Percentiles rank a stretch among this genome's conserved stretches.
phyloP scores from a whole-genome alignment of 1,140 invertebrate species.

The Polypedilum vanderplanki region DNA sequence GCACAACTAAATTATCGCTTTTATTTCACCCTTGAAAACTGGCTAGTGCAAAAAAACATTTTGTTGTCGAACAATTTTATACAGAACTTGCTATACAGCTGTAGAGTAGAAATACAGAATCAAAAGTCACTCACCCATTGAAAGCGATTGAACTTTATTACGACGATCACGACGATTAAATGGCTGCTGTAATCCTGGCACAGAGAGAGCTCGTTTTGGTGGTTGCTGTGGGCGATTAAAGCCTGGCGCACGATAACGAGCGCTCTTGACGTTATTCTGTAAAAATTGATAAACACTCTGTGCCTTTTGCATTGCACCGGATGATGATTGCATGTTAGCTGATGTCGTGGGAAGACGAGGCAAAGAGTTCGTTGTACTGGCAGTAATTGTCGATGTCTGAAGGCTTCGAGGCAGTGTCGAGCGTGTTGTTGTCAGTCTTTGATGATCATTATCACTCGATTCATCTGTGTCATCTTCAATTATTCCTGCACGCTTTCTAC shows the following conservation, averaged over 20 bases:
- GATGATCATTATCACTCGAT: constrained; percentile 56
- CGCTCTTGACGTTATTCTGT: constrained; percentile 67
- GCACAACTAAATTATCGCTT: too few relatives aligned
- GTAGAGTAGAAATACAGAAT: background rate
- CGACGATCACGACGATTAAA: constrained; percentile 49
- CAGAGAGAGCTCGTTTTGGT: constrained; percentile 61
- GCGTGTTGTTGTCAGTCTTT: constrained; percentile 52
- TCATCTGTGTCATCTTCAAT: constrained; percentile 61
- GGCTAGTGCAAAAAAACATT: too few relatives aligned
- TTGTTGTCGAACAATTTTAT: too few relatives aligned
- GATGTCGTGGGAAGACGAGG: constrained; percentile 61
- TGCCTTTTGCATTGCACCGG: constrained; percentile 58
- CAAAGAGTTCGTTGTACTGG: constrained; percentile 63
- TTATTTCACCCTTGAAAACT: too few relatives aligned
- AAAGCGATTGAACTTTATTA: constrained; percentile 49
- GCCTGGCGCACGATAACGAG: constrained; percentile 75
- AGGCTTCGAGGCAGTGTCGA: constrained; percentile 60
- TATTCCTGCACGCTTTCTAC: constrained; percentile 52
- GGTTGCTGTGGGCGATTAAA: constrained; percentile 50
- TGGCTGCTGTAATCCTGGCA: constrained; percentile 59
- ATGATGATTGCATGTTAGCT: constrained; percentile 46
- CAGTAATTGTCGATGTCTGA: constrained; percentile 47
- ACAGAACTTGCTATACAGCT: too few relatives aligned
- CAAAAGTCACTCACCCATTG: constrained; percentile 46
- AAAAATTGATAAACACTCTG: constrained; percentile 58